These are phyloP conservation scores for Chiropotes sagulatus DNA, from an alignment of 2,797 vertebrate species.

Conservation along the genomic window DNA sequence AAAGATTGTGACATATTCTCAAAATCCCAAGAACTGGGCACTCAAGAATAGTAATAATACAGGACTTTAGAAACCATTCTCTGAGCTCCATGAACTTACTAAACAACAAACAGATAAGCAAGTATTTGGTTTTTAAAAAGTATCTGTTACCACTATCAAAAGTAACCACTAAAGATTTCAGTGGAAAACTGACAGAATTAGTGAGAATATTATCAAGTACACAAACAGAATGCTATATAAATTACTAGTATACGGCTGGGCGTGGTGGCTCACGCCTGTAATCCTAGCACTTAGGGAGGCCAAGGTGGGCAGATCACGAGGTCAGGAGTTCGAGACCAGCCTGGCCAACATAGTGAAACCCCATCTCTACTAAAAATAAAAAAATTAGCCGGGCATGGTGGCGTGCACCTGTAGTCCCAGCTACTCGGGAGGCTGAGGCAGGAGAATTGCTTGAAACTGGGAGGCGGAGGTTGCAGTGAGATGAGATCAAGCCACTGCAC, in stretches of 20 bases:
- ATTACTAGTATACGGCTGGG: background rate
- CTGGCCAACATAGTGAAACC: no score
- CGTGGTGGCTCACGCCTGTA: background rate
- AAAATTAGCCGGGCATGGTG: no score
- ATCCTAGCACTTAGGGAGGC: background rate
- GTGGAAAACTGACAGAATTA: constrained; percentile 1
- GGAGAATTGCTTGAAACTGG: no score
- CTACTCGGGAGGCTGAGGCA: no score
- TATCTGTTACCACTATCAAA: background rate
- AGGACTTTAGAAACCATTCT: background rate
- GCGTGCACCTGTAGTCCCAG: no score
- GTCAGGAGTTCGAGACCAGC: no score
- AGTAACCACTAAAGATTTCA: background rate
- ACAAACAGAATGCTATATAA: constrained; percentile 31
- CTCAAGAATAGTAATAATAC: constrained; percentile 8
- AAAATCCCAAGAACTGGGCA: constrained; percentile 30
- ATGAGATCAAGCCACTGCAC: no score
- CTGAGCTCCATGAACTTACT: background rate
- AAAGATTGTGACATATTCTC: constrained; percentile 59
- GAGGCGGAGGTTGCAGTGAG: no score
- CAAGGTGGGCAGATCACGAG: background rate
- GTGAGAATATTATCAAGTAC: background rate
- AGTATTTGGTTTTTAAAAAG: background rate
- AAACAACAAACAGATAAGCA: background rate
- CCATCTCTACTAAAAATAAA: no score